Conservation (phyloP, 2,797 vertebrate genomes). For the Aulostomus chinensis region DNA sequence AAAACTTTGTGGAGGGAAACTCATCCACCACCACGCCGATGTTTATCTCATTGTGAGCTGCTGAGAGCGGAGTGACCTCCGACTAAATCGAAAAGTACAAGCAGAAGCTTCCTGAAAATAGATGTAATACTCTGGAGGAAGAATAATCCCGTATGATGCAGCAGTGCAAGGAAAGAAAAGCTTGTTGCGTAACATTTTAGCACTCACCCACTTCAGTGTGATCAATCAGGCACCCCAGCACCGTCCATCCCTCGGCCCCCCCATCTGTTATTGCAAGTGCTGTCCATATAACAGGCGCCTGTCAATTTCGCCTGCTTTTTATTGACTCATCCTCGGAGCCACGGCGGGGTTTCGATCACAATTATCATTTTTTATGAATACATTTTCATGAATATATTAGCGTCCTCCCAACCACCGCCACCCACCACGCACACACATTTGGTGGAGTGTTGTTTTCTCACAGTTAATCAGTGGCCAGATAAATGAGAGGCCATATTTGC, state of each 20-base stretch:
- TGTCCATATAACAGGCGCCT: conserved; percentile 79
- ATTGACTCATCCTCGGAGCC: conserved; percentile 79
- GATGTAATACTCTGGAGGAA: conserved; percentile 7
- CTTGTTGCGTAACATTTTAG: conserved; percentile 74
- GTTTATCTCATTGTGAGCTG: not conserved
- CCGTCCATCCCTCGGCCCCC: conserved; percentile 49
- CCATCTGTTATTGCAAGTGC: conserved; percentile 78
- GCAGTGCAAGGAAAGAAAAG: conserved; percentile 33
- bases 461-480: conserved; percentile 82
- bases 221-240: conserved; percentile 59
- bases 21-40: no score
- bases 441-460: conserved; percentile 82
- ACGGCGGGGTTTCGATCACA: conserved; percentile 69
- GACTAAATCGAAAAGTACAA: no score
- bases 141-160: conserved; percentile 28
- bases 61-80: not conserved
- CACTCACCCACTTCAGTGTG: conserved; percentile 72
- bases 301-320: conserved; percentile 77
- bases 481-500: conserved; percentile 83
- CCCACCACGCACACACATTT: conserved; percentile 65
- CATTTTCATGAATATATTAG: conserved; percentile 84
- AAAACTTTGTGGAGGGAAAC: conserved; percentile 6
- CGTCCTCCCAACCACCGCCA: conserved; percentile 55
- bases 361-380: conserved; percentile 81
- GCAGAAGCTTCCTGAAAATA: conserved; percentile 29